These are phyloP conservation scores for Schizopygopsis pylzovi DNA, from an alignment of 2,797 vertebrate species.

Conservation along the genomic window DNA sequence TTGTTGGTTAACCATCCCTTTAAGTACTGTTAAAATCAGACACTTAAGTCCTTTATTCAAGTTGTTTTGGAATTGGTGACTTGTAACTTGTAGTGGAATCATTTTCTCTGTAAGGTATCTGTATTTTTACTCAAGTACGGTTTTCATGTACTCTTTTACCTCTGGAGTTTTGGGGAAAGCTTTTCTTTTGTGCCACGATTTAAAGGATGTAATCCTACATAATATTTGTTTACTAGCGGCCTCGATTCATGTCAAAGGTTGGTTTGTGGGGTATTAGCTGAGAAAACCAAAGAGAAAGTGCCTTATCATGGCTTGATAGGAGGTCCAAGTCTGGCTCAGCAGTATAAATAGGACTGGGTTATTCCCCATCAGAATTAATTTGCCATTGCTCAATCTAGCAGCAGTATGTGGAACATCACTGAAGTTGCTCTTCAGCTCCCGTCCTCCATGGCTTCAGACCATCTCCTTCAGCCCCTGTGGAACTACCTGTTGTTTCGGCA, in stretches of 20 bases:
- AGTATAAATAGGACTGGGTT: conserved; percentile 21
- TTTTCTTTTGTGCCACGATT: conserved; percentile 5
- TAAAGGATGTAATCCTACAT: conserved; percentile 27
- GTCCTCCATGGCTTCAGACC: conserved; percentile 55
- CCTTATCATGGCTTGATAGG: neutral
- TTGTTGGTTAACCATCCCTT: too few relatives aligned
- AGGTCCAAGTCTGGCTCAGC: conserved; percentile 2
- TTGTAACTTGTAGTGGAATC: too few relatives aligned
- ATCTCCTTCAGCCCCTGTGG: conserved; percentile 75
- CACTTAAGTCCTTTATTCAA: too few relatives aligned
- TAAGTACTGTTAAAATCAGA: too few relatives aligned
- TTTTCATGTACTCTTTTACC: too few relatives aligned
- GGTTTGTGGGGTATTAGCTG: neutral
- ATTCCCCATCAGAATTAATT: neutral
- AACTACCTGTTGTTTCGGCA: conserved; percentile 71
- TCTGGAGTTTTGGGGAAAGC: neutral
- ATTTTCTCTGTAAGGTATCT: too few relatives aligned
- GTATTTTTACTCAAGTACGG: too few relatives aligned
- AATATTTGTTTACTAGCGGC: neutral
- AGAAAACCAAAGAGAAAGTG: neutral
- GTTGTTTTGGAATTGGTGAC: too few relatives aligned
- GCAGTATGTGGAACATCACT: conserved; percentile 69
- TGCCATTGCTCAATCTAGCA: neutral
- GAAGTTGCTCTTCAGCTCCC: conserved; percentile 52
- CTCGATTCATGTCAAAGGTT: neutral